Conservation (phyloP, 1,140 invertebrate species). For the Lepidurus packardi region DNA sequence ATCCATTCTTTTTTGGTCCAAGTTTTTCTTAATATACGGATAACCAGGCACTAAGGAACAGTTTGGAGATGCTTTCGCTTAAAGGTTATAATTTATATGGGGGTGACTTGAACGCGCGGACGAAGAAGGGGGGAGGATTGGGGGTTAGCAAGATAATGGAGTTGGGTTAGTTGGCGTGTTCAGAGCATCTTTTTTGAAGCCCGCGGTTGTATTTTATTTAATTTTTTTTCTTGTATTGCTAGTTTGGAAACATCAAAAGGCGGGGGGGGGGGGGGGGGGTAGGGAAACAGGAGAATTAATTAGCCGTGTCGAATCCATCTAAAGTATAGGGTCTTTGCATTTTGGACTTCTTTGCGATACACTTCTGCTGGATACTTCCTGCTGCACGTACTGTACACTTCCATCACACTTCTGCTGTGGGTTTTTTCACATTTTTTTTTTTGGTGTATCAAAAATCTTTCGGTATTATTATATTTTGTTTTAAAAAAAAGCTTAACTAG, state of each 20-base stretch:
- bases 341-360: neutral
- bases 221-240: neutral
- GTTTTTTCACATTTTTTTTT: conserved; percentile 9
- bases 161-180: neutral
- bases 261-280: too few species aligned
- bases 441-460: neutral
- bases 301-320: neutral
- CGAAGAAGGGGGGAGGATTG: neutral
- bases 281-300: neutral
- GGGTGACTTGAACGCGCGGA: neutral
- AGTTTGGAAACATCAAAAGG: neutral
- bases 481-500: too few species aligned
- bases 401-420: too few species aligned
- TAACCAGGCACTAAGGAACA: neutral
- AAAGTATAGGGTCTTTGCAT: neutral
- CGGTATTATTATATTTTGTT: too few species aligned
- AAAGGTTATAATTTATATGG: neutral
- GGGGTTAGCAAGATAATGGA: too few species aligned
- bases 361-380: too few species aligned
- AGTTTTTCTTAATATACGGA: neutral
- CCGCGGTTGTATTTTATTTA: neutral
- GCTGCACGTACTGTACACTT: too few species aligned
- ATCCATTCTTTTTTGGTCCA: neutral
- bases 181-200: neutral
- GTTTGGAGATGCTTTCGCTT: neutral